phyloP scores from a whole-genome alignment of 2,797 vertebrate genomes.

The Crenuchus spilurus region DNA sequence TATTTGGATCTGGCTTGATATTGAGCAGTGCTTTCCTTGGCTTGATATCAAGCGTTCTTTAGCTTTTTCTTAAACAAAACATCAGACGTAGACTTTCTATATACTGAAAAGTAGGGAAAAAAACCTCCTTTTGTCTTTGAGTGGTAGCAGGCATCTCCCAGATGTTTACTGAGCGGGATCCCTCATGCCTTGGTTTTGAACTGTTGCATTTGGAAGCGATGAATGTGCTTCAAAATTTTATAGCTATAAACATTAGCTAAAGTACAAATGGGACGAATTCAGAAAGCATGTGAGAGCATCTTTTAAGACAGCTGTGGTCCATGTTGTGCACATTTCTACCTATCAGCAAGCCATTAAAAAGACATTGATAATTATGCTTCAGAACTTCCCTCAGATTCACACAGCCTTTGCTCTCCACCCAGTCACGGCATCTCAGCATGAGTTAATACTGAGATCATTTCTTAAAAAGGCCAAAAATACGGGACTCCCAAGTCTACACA shows the following conservation, averaged over 20 bases:
- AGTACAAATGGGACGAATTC: slow-evolving; percentile 45
- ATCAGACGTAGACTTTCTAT: background rate
- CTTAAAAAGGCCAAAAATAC: background rate
- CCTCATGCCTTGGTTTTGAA: slow-evolving; percentile 22
- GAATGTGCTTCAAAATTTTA: slow-evolving; percentile 40
- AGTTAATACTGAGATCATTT: background rate
- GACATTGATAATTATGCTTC: slow-evolving; percentile 48
- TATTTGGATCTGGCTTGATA: slow-evolving; percentile 1
- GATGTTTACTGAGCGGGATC: slow-evolving; percentile 69
- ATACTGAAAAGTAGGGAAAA: background rate
- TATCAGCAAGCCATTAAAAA: slow-evolving; percentile 60
- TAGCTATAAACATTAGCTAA: slow-evolving; percentile 53
- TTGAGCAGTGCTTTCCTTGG: background rate
- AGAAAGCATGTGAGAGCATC: slow-evolving; percentile 12
- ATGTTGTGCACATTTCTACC: slow-evolving; percentile 55
- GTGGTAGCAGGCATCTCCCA: slow-evolving; percentile 47
- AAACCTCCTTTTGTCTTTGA: background rate
- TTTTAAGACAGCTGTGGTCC: slow-evolving; percentile 52
- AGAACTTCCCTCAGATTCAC: slow-evolving; percentile 43
- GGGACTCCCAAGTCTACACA: background rate
- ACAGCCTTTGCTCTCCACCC: slow-evolving; percentile 4
- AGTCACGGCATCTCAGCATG: slow-evolving; percentile 40
- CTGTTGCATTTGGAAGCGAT: slow-evolving; percentile 9
- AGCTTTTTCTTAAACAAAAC: background rate
- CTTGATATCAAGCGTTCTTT: background rate